Evolutionary conservation across 2,797 vertebrate species (phyloP).

Genomic region (Ptychobarbus kaznakovi): DNA sequence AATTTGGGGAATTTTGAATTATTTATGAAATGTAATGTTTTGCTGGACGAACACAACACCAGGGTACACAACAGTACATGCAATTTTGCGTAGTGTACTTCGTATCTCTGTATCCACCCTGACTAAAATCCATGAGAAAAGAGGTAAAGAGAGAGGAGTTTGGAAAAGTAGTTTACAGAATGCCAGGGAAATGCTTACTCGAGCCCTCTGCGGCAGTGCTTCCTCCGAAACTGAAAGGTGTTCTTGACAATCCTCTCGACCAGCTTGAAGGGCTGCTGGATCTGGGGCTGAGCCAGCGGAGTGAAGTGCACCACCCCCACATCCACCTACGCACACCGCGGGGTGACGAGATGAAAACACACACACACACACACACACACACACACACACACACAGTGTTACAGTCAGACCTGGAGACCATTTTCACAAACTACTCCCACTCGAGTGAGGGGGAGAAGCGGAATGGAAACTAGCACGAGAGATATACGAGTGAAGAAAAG

Average conservation of each 20-base stretch:
- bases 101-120: not conserved
- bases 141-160: not conserved
- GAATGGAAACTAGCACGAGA: constrained; percentile 42
- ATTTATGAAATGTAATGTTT: not conserved
- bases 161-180: constrained; percentile 16
- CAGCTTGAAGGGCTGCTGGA: constrained; percentile 91
- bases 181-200: constrained; percentile 78
- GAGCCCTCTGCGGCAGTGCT: constrained; percentile 87
- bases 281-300: constrained; percentile 87
- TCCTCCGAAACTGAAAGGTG: constrained; percentile 92
- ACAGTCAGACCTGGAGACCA: constrained; percentile 30
- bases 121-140: not conserved
- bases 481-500: constrained; percentile 58
- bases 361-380: constrained; percentile 37
- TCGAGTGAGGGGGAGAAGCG: not conserved
- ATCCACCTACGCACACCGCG: constrained; percentile 82
- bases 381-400: constrained; percentile 25
- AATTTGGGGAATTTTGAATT: no score
- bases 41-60: not conserved
- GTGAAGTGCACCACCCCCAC: constrained; percentile 93
- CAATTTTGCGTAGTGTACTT: not conserved
- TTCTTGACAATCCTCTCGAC: constrained; percentile 92
- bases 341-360: constrained; percentile 46
- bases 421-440: constrained; percentile 34
- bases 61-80: not conserved